Base-by-base conservation (phyloP, 2,113 vertebrate species). In the Archocentrus centrarchus region DNA sequence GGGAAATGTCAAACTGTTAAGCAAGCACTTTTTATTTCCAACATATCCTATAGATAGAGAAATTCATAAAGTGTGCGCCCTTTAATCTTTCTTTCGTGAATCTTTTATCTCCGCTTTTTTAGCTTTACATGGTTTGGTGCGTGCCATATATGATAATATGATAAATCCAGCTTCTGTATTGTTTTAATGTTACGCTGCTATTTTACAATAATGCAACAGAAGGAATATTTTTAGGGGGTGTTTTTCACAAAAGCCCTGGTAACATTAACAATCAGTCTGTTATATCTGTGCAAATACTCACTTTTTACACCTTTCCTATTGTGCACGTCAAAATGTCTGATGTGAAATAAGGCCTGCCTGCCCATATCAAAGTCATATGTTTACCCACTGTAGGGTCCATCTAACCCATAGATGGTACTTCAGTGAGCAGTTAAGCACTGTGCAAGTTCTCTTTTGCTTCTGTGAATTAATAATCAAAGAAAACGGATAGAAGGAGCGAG, bases 401-500 rank as follows among this genome's bases (percentile, higher is more conserved):
- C 50, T 59, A 70, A 79, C 63, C 44, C 59, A 87, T 62, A 70
- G 79, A 89, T 86, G 73, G 75, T 77, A 82, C 82, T 83, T 89
- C 76, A 83, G 91, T 87, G 85, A 80, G 81, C 85, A 73, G 85
- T 94, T 95, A 91, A 86, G 83, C 81, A 88, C 80, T 35, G 86
- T 91, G 87, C 89, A 91, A 73, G 84, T 82, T 91, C 81, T 95
- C 92, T 95, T 94, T 95, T 96, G 94, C 90, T 92, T 92, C 90
- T 91, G 91, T 95, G 92, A 95, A 96, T 95, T 92, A 95, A 95
- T 95, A 92, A 95, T 94, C 91, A 95, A 92, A 94, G 89, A 93
- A 90, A 91, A 91, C 82, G 53, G 80, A 70, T 83, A 84, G 83
- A 92, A 92, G 86, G 68, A 92, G 88, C n/a, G 86, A 89, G 83